A percentile compares a stretch with the other conserved stretches of the same genome.
These are phyloP conservation scores for Disparrhopalites patrizii DNA, from an alignment of 2,888 invertebrate genomes.

Conservation along the genomic window DNA sequence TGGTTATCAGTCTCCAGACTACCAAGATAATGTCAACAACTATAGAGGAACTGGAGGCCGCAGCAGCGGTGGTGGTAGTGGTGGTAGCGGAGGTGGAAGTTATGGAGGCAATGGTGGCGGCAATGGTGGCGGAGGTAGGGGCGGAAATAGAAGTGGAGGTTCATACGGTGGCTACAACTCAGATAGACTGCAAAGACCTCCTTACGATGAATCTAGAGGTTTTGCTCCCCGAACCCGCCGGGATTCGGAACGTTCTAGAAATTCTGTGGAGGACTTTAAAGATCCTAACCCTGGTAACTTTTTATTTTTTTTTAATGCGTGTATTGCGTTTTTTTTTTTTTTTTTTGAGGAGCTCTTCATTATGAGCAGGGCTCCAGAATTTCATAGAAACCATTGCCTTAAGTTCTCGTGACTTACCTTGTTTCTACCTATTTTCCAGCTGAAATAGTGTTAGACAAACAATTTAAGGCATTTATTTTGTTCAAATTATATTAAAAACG, in stretches of 20 bases:
- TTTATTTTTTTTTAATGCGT: neutral
- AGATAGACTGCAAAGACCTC: conserved; percentile 22
- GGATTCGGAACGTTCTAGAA: conserved; percentile 48
- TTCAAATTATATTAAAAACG: too few relatives aligned
- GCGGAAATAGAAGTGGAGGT: conserved; percentile 44
- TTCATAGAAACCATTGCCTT: too few relatives aligned
- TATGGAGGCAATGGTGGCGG: conserved; percentile 38
- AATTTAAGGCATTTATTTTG: too few relatives aligned
- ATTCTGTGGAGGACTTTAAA: conserved; percentile 52
- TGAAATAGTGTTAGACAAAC: too few relatives aligned
- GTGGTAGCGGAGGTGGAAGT: conserved; percentile 49
- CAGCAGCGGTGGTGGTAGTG: conserved; percentile 51
- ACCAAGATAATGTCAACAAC: conserved; percentile 48
- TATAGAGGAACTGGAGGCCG: conserved; percentile 52
- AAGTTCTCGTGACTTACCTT: too few relatives aligned
- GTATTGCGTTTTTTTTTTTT: neutral
- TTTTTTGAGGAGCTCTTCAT: too few relatives aligned
- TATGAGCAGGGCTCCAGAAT: too few relatives aligned
- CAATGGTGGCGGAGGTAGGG: conserved; percentile 38
- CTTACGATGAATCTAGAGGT: conserved; percentile 24
- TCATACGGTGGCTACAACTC: conserved; percentile 35
- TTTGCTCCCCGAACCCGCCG: conserved; percentile 41
- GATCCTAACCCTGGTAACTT: conserved; percentile 53
- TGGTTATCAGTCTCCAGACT: conserved; percentile 47
- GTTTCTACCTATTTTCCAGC: too few relatives aligned